Conservation (phyloP, 1,140 invertebrate genomes). For the Camponotus pennsylvanicus region DNA sequence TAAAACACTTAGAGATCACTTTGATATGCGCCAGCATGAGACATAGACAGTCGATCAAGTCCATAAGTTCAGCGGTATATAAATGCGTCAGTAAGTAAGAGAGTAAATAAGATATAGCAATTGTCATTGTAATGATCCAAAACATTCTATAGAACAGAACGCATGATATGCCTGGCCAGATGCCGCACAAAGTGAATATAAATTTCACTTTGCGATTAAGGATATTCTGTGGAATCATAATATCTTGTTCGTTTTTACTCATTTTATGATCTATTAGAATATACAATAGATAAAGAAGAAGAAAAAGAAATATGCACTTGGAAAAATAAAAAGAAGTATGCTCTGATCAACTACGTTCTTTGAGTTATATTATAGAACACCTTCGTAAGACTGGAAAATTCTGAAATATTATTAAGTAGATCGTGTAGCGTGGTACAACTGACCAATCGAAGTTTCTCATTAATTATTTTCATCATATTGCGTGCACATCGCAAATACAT, state of each 20-base stretch:
- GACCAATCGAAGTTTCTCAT: not conserved
- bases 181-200: conserved; percentile 16
- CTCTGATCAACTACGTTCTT: not conserved
- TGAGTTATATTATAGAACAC: not conserved
- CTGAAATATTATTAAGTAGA: not conserved
- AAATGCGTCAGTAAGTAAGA: conserved; percentile 1
- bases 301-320: not conserved
- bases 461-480: conserved; percentile 20
- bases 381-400: not conserved
- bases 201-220: not conserved
- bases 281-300: not conserved
- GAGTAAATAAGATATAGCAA: not conserved
- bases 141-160: not conserved
- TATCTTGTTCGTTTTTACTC: not conserved
- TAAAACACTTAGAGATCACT: not conserved
- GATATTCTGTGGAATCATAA: not conserved
- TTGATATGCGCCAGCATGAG: not conserved
- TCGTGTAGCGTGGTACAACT: not conserved
- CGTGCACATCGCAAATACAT: not conserved
- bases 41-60: not conserved
- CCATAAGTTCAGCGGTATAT: not conserved
- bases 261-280: not conserved
- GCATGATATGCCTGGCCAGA: not conserved
- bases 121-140: not conserved
- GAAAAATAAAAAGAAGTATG: not conserved